Conservation (phyloP, 2,113 vertebrate genomes). For the Tor tambroides region DNA sequence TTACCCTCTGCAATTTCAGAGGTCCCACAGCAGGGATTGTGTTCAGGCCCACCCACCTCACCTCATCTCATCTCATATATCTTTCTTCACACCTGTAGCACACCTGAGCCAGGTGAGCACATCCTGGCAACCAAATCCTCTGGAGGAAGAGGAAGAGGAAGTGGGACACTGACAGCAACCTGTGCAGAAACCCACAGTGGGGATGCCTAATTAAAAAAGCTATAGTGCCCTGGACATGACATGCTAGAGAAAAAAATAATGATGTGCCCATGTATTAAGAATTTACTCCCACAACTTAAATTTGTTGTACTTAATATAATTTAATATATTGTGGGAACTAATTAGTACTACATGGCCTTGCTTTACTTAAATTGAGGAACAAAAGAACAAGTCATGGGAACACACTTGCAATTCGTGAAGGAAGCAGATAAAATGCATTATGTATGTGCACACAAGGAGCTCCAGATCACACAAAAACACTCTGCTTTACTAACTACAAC, state of each 20-base stretch:
- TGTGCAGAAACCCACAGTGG: not conserved
- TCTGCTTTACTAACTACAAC: not conserved
- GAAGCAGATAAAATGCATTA: not conserved
- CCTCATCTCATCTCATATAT: constrained; percentile 9
- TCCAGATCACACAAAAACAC: constrained; percentile 1
- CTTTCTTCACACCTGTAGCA: constrained; percentile 44
- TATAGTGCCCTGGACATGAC: not conserved
- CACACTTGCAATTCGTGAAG: not conserved
- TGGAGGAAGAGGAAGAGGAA: not conserved
- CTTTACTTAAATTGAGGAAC: not conserved
- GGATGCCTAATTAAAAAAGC: not conserved
- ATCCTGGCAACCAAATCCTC: constrained; percentile 24
- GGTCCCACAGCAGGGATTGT: constrained; percentile 31
- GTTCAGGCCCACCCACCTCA: constrained; percentile 46
- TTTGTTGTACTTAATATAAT: not conserved
- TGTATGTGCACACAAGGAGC: not conserved
- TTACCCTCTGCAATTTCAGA: constrained; percentile 9
- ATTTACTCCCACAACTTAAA: not conserved
- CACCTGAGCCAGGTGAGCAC: constrained; percentile 16
- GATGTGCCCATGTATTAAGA: not conserved
- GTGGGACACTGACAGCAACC: not conserved
- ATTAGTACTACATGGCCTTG: not conserved
- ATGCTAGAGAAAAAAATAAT: not conserved
- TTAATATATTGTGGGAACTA: not conserved
- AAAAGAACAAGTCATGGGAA: not conserved